A percentile compares a stretch with the other conserved stretches of the same genome.
phyloP scores from a whole-genome alignment of 2,888 invertebrate species.

The Troides helena region DNA sequence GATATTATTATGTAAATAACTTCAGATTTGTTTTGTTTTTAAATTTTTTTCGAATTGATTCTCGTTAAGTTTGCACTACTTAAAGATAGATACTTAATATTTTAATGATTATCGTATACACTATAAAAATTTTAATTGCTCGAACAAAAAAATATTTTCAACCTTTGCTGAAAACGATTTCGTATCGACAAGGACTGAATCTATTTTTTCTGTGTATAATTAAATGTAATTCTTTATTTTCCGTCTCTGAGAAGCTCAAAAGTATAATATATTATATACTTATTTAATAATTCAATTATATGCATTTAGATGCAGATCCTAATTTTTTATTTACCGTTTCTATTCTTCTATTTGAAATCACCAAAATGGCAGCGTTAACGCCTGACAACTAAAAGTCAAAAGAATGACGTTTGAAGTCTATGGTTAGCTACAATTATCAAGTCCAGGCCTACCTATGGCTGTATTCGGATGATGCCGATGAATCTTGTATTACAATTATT shows the following conservation, averaged over 20 bases:
- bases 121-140: not conserved
- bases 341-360: too few species aligned
- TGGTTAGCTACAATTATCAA: too few species aligned
- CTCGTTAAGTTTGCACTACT: not conserved
- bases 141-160: not conserved
- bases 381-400: too few species aligned
- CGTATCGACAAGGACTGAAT: not conserved
- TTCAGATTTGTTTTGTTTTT: too few species aligned
- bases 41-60: too few species aligned
- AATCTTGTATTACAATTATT: not conserved
- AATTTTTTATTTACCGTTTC: not conserved
- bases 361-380: too few species aligned
- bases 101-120: not conserved
- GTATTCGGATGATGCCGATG: not conserved
- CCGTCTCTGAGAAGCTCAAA: slow-evolving; percentile 39
- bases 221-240: not conserved
- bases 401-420: too few species aligned
- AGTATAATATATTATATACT: slow-evolving; percentile 17
- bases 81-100: not conserved
- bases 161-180: not conserved
- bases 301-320: slow-evolving; percentile 23
- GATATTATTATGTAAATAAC: too few species aligned
- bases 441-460: too few species aligned
- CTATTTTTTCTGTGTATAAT: not conserved
- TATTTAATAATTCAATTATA: slow-evolving; percentile 1